Evolutionary conservation across 2,113 vertebrate genomes (phyloP).

Genomic region (Phasianus colchicus): DNA sequence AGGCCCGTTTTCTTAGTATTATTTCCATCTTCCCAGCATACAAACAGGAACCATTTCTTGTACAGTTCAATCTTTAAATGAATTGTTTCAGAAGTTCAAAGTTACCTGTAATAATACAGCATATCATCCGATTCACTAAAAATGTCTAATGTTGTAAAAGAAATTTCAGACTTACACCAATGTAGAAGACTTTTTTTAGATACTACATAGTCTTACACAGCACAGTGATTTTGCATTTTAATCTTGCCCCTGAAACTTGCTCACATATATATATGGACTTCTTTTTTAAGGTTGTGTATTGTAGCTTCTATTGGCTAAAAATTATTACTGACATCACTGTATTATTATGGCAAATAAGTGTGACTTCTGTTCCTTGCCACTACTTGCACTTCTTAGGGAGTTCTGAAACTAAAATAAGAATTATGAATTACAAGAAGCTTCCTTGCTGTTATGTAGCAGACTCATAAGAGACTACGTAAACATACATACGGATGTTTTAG

Average conservation of each 20-base stretch:
- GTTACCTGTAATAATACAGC: background rate
- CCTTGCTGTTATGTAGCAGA: background rate
- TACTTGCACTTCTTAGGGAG: background rate
- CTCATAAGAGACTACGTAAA: background rate
- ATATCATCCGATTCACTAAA: background rate
- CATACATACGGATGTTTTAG: background rate
- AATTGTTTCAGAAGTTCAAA: background rate
- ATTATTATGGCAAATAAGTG: background rate
- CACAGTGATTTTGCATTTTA: background rate
- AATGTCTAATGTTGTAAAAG: background rate
- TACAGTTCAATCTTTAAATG: background rate
- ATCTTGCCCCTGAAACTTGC: background rate
- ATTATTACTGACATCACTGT: background rate
- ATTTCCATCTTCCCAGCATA: background rate
- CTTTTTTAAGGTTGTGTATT: background rate
- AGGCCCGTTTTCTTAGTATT: fast-evolving
- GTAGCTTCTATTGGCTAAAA: background rate
- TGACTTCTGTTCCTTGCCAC: background rate
- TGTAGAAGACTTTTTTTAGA: background rate
- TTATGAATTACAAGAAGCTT: background rate
- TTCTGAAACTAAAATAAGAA: background rate
- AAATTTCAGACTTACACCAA: background rate
- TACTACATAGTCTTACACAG: background rate
- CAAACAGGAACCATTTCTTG: background rate
- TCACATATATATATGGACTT: background rate